Evolutionary conservation across 2,113 vertebrate species (phyloP).

Genomic region (Procavia capensis): DNA sequence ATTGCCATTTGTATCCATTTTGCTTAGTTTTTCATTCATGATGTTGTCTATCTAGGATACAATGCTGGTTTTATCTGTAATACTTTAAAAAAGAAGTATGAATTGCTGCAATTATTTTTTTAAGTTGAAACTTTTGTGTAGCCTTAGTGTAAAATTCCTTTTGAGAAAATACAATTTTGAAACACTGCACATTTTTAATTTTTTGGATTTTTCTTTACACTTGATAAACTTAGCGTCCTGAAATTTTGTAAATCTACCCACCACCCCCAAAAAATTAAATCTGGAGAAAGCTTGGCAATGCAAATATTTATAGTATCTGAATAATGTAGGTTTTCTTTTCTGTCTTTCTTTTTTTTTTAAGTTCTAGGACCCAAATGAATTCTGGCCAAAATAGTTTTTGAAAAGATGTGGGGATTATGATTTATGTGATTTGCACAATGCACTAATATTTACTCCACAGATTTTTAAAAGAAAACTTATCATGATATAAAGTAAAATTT

Average conservation of each 20-base stretch:
- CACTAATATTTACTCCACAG: constrained; percentile 27
- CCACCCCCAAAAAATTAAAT: constrained; percentile 24
- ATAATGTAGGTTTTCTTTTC: too few species aligned
- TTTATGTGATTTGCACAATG: background rate
- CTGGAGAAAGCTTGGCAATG: background rate
- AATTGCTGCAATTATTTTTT: too few species aligned
- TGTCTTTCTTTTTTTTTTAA: too few species aligned
- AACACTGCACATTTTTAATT: background rate
- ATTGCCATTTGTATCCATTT: too few species aligned
- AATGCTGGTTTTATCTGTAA: too few species aligned
- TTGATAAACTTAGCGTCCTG: constrained; percentile 34
- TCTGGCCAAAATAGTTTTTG: background rate
- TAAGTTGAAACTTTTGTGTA: background rate
- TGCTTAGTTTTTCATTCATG: too few species aligned
- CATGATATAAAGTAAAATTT: background rate
- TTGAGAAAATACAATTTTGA: background rate
- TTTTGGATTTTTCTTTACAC: background rate
- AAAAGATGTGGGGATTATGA: background rate
- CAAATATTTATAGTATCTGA: background rate
- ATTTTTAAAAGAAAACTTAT: background rate
- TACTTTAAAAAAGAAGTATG: too few species aligned
- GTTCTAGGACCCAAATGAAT: background rate
- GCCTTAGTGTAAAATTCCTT: background rate
- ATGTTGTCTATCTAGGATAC: too few species aligned
- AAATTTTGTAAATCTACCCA: background rate